Evolutionary conservation across 2,113 vertebrate species (phyloP), one percentile per base, ranked within the genome.

Genomic region (Corythornis cristatus): DNA sequence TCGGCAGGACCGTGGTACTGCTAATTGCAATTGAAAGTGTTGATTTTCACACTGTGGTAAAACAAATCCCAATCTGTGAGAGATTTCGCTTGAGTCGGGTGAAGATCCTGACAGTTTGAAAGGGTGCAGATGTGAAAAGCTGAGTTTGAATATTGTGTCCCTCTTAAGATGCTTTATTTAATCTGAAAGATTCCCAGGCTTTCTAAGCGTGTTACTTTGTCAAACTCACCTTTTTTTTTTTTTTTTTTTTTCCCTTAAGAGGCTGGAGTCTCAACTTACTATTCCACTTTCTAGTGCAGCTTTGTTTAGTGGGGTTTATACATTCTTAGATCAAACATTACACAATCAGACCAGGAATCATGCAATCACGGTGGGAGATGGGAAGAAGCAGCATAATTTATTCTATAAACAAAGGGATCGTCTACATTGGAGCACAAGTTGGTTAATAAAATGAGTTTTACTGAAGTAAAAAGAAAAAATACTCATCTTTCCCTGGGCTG

Each of bases 11-110:
- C 86, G 51, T 45, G 57, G 21, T 54, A 33, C 72, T 71, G 79
- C 68, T 87, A 85, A 88, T 83, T 80, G 93, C 91, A 71, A 51
- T n/a, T n/a, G 67, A 71, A 92, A 94, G 95, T 95, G 96, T 83
- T 80, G 66, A 95, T 95, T 96, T 93, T 96, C 64, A 40, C 94
- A 64, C 4, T 0, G 28, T 42, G 45, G 71, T 53, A 70, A 60
- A 94, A 54, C 92, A 64, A 92, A 73, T 74, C 78, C 46, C 28
- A 56, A 15, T 80, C 88, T 11, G 64, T 2, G 11, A 87, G 50
- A 74, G 40, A 31, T 88, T 93, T 94, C 1, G 0, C 71, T 89
- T 45, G 78, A 70, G 78, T 83, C 53, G 42, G 56, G 60, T 93
- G 77, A 93, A 40, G 80, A 67, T 80, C 16, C 33, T 82, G 82